A percentile compares a stretch with the other conserved stretches of the same genome.
These are phyloP conservation scores for Potamilus streckersoni DNA, from an alignment of 1,140 invertebrate genomes.

Conservation along the genomic window DNA sequence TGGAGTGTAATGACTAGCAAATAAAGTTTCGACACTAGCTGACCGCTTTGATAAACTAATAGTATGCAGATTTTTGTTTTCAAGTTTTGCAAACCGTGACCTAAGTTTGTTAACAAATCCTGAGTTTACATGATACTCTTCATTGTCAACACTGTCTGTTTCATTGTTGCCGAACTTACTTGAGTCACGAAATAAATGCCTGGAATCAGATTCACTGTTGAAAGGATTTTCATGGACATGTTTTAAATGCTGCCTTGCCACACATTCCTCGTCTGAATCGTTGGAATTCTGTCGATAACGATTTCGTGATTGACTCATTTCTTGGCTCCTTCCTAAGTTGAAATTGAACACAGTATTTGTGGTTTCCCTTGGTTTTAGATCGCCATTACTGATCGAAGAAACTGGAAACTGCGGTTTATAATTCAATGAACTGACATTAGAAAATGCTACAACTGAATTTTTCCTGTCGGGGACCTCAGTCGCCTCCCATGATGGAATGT, in stretches of 20 bases:
- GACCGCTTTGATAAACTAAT: constrained; percentile 39
- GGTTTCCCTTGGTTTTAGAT: background rate
- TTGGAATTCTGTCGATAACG: too few species aligned
- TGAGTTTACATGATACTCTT: constrained; percentile 57
- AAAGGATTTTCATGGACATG: constrained; percentile 35
- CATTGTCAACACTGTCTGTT: constrained; percentile 20
- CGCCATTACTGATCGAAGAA: background rate
- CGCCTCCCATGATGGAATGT: constrained; percentile 42
- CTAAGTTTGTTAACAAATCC: constrained; percentile 63
- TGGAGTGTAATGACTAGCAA: constrained; percentile 1
- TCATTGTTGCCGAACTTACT: constrained; percentile 19
- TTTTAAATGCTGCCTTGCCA: constrained; percentile 19
- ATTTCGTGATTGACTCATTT: constrained; percentile 7
- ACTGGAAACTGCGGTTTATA: background rate
- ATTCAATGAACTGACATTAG: constrained; percentile 8
- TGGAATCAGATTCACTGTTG: constrained; percentile 12
- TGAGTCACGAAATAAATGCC: background rate
- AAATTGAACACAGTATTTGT: background rate
- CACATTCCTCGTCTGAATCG: too few species aligned
- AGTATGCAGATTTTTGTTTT: constrained; percentile 29
- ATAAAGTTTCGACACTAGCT: constrained; percentile 59
- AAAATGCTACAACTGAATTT: constrained; percentile 1
- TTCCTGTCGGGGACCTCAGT: constrained; percentile 23
- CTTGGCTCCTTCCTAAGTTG: constrained; percentile 10
- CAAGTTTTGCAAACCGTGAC: constrained; percentile 55